phyloP scores from a whole-genome alignment of 2,797 vertebrate species.

The Threskiornis aethiopicus region DNA sequence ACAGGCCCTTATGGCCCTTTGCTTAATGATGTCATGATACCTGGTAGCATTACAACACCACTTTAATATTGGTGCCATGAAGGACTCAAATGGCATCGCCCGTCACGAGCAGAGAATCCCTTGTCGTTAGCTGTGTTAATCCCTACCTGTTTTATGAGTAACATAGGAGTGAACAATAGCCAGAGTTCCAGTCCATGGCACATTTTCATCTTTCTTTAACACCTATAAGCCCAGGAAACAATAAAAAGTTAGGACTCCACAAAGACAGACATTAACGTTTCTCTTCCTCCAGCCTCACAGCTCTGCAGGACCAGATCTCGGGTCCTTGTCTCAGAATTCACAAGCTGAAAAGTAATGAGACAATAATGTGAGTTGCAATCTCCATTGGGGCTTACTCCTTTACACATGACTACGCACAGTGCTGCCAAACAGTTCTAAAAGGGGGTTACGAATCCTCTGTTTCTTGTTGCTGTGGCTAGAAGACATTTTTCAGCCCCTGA shows the following conservation, averaged over 20 bases:
- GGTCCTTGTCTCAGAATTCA: background rate
- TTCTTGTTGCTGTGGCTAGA: background rate
- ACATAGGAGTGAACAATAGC: constrained; percentile 92
- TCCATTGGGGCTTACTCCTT: background rate
- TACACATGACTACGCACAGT: background rate
- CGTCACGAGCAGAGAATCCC: background rate
- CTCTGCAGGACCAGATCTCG: background rate
- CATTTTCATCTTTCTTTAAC: constrained; percentile 88
- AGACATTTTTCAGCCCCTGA: background rate
- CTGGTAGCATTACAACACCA: background rate
- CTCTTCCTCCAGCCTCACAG: background rate
- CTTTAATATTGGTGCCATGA: background rate
- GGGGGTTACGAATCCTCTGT: background rate
- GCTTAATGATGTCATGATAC: background rate
- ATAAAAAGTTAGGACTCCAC: constrained; percentile 1
- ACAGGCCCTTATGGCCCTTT: background rate
- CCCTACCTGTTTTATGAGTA: constrained; percentile 92
- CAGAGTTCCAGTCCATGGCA: constrained; percentile 94
- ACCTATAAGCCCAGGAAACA: constrained; percentile 76
- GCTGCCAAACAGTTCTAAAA: background rate
- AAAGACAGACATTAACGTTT: background rate
- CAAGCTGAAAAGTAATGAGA: background rate
- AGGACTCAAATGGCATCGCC: background rate
- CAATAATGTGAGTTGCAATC: background rate
- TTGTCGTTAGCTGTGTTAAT: background rate